A percentile compares a stretch with the other conserved stretches of the same genome.
Evolutionary conservation across 92 coral and sea anemone genomes (phyloP).

Genomic region (Diadumene lineata): DNA sequence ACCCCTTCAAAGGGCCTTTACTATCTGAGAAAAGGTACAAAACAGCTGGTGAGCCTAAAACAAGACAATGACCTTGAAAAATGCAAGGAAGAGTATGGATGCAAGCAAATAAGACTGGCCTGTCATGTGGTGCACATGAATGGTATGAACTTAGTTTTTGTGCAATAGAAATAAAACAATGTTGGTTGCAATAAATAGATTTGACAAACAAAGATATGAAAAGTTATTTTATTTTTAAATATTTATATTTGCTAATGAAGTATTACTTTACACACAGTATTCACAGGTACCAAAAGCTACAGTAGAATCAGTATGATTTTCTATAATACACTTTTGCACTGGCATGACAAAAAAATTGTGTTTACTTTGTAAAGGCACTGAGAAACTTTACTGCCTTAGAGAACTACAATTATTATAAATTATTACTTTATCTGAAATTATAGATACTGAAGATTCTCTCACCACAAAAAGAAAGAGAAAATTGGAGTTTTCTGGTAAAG

Average conservation of each 20-base stretch:
- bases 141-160: neutral
- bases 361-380: no score
- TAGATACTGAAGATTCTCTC: neutral
- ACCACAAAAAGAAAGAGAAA: neutral
- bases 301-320: neutral
- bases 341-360: no score
- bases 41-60: slow-evolving; percentile 32
- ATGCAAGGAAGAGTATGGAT: slow-evolving; percentile 24
- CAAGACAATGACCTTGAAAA: slow-evolving; percentile 20
- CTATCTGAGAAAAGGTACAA: slow-evolving; percentile 37
- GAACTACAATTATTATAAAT: neutral
- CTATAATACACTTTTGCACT: neutral
- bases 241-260: neutral
- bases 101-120: neutral
- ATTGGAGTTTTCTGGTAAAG: slow-evolving; percentile 4
- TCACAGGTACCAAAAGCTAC: neutral
- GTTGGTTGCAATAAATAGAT: neutral
- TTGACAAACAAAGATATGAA: neutral
- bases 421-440: neutral
- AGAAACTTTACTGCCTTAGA: neutral
- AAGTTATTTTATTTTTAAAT: no score
- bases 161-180: neutral
- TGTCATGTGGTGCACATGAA: neutral
- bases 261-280: neutral
- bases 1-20: slow-evolving; percentile 24